Percentiles rank a stretch among this genome's conserved stretches.
Evolutionary conservation across 1,140 invertebrate species (phyloP).

Genomic region (Musca vetustissima): DNA sequence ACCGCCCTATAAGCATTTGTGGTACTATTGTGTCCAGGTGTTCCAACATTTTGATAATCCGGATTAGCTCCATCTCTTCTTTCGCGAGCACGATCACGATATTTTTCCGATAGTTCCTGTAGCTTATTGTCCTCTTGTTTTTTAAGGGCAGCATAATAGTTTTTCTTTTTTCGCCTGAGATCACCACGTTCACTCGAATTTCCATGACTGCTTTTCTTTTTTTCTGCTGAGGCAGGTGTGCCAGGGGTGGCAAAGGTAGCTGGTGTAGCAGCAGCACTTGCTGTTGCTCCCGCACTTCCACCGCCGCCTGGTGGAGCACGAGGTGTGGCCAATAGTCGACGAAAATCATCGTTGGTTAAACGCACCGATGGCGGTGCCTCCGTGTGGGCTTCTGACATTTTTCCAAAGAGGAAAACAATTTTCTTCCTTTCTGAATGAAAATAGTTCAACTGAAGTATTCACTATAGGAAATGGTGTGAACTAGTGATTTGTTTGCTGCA

Average conservation of each 20-base stretch:
- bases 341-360: constrained; percentile 95
- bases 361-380: constrained; percentile 63
- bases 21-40: constrained; percentile 60
- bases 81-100: constrained; percentile 91
- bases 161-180: constrained; percentile 79
- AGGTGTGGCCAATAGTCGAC: constrained; percentile 94
- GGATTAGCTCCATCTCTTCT: constrained; percentile 84
- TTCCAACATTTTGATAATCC: constrained; percentile 82
- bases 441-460: too few species aligned
- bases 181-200: constrained; percentile 66
- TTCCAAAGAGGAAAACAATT: too few species aligned
- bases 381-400: constrained; percentile 45
- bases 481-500: too few species aligned
- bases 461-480: too few species aligned
- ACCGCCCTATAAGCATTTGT: constrained; percentile 89
- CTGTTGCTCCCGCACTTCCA: constrained; percentile 57
- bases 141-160: constrained; percentile 92
- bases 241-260: constrained; percentile 26
- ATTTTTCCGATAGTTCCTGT: constrained; percentile 93
- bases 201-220: constrained; percentile 53
- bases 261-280: constrained; percentile 47
- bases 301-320: constrained; percentile 60
- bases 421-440: too few species aligned
- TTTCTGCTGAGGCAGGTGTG: constrained; percentile 56
- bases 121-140: constrained; percentile 95